phyloP scores from a whole-genome alignment of 1,140 invertebrate genomes.

The Neodiprion fabricii region DNA sequence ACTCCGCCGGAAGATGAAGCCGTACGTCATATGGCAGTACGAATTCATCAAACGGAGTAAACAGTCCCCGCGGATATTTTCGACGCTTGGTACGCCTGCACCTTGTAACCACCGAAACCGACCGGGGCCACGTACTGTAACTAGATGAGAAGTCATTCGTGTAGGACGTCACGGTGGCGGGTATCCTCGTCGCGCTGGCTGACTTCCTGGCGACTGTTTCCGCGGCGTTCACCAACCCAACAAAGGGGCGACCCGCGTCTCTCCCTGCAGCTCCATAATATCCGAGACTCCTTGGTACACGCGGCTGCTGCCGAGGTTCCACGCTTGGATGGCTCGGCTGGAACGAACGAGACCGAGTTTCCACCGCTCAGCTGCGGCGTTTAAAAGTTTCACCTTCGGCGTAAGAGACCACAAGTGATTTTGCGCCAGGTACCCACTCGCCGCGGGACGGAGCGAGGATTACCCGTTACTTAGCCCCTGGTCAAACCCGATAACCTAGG shows the following conservation, averaged over 20 bases:
- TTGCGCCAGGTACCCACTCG: no score
- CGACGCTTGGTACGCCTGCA: no score
- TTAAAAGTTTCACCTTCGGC: not conserved
- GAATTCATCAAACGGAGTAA: no score
- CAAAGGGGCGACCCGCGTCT: conserved; percentile 42
- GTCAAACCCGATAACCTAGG: not conserved
- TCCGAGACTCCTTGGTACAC: no score
- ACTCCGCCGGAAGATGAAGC: not conserved
- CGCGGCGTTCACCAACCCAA: conserved; percentile 52
- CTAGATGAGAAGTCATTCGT: conserved; percentile 58
- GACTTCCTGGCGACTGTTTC: conserved; percentile 59
- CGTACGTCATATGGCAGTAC: no score
- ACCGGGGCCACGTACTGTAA: conserved; percentile 49
- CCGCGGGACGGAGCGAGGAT: not conserved
- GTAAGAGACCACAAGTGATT: no score
- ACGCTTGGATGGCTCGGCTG: not conserved
- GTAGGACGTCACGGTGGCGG: conserved; percentile 59
- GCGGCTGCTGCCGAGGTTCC: not conserved
- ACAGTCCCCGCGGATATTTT: no score
- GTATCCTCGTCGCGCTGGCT: conserved; percentile 53
- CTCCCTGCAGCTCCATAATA: not conserved
- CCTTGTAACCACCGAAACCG: no score
- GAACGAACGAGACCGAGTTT: not conserved
- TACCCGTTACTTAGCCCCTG: not conserved
- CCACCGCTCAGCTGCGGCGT: not conserved